Conservation (phyloP, 2,797 vertebrate species). For the Premnoplex brunnescens region DNA sequence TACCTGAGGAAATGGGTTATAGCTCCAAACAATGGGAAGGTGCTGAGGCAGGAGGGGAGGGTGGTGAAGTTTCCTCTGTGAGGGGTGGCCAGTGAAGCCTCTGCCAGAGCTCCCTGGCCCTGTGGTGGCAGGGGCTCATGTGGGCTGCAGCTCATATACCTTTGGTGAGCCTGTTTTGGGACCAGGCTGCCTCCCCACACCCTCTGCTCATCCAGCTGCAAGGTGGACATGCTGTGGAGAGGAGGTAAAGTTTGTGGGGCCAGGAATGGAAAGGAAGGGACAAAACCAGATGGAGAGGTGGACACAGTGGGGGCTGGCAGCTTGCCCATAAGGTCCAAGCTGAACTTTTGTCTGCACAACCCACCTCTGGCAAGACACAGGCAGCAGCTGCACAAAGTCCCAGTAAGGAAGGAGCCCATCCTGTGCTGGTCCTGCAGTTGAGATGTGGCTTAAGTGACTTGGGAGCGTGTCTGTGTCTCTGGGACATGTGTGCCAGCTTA, state of each 20-base stretch:
- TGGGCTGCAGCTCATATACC: not conserved
- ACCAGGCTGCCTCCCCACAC: not conserved
- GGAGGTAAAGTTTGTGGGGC: not conserved
- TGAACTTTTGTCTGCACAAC: not conserved
- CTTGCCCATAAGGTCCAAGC: not conserved
- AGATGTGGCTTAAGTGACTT: not conserved
- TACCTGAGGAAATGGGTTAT: accelerated
- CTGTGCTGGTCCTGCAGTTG: not conserved
- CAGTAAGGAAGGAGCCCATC: not conserved
- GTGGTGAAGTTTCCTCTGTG: not conserved
- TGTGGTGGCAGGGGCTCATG: not conserved
- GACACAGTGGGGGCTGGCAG: not conserved
- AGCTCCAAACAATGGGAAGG: not conserved
- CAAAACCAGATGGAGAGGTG: not conserved
- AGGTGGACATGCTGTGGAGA: not conserved
- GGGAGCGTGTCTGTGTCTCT: not conserved
- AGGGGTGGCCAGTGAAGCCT: not conserved
- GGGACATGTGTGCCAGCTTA: not conserved
- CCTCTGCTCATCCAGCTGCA: not conserved
- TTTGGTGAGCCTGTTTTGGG: not conserved
- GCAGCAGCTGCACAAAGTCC: not conserved
- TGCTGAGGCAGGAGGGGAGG: not conserved
- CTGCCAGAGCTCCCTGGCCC: not conserved
- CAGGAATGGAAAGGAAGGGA: not conserved
- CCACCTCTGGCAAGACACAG: not conserved